Base-by-base conservation (phyloP, 2,888 invertebrate genomes). In the Eutolmus rufibarbis region DNA sequence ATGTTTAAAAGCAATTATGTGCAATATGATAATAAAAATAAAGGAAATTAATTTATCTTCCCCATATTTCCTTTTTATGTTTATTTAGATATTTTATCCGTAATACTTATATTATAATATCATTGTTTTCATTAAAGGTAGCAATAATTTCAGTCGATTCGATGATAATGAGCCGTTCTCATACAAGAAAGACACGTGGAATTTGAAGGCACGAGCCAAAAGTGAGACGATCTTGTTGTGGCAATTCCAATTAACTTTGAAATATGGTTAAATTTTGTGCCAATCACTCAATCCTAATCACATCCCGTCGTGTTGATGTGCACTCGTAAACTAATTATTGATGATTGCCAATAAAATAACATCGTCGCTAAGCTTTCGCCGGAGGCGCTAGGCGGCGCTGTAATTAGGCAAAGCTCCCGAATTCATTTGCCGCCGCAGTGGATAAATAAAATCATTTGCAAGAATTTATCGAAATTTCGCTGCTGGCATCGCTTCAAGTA, bases 301-400 rank as follows among this genome's bases (percentile, higher is more conserved):
- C 77, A 43, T 78, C 78, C 43, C 40, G 78, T 78, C 78, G 43
- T 78, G 78, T 78, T 16, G 78, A 78, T 78, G 78, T 43, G 46
- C 78, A 43, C 43, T 78, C 43, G 78, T 78, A 78, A 78, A 78
- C 78, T 78, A 78, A 78, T 78, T 78, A 78, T 78, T 78, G 78
- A 78, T 78, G 78, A 78, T 78, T 78, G 78, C 78, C 78, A 78
- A 78, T 78, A 78, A 76, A 78, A 78, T 43, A 78, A 78, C 78
- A 78, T n/a, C 78, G 23, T 40, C 43, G 43, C 37, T 19, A 40
- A 78, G 40, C 78, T 43, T 43, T 43, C 28, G 78, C 78, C 40
- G 7, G 12, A 43, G 76, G 34, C n/a, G n/a, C 19, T 76, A n/a
- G 34, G 37, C 8, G 37, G 76, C 37, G 19, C 76, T 43, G 12